A percentile compares a stretch with the other conserved stretches of the same genome.
Evolutionary conservation across 1,140 invertebrate genomes (phyloP).

Genomic region (Brachionus manjavacas): DNA sequence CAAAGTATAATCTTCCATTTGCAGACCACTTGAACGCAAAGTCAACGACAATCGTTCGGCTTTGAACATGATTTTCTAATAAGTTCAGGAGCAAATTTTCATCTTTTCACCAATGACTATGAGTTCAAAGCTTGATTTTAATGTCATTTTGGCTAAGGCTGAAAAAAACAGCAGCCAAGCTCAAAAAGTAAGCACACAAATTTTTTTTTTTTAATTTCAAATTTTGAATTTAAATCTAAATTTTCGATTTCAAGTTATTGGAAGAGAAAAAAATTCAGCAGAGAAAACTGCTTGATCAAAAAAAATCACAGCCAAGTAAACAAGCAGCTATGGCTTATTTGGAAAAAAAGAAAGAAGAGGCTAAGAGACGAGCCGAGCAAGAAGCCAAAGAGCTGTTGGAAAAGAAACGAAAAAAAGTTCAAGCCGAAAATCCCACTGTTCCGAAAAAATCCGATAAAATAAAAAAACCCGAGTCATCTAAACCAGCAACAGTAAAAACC

Average conservation of each 20-base stretch:
- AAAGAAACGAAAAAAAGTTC: constrained; percentile 5
- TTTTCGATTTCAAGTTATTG: background rate
- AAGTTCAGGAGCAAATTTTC: background rate
- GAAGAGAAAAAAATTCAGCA: constrained; percentile 34
- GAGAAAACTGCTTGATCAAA: constrained; percentile 10
- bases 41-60: background rate
- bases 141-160: constrained; percentile 33
- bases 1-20: background rate
- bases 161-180: constrained; percentile 31
- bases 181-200: background rate
- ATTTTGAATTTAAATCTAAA: no score
- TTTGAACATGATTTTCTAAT: background rate
- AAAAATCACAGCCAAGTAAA: constrained; percentile 28
- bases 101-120: background rate
- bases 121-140: constrained; percentile 40
- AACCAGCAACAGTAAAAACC: background rate
- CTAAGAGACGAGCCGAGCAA: background rate
- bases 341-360: constrained; percentile 36
- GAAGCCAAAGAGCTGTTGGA: constrained; percentile 23
- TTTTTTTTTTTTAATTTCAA: no score
- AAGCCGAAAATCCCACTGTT: background rate
- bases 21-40: background rate
- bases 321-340: constrained; percentile 27
- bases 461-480: background rate
- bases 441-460: background rate